Evolutionary conservation across 2,888 invertebrate genomes (phyloP).

Genomic region (Chesias legatella): DNA sequence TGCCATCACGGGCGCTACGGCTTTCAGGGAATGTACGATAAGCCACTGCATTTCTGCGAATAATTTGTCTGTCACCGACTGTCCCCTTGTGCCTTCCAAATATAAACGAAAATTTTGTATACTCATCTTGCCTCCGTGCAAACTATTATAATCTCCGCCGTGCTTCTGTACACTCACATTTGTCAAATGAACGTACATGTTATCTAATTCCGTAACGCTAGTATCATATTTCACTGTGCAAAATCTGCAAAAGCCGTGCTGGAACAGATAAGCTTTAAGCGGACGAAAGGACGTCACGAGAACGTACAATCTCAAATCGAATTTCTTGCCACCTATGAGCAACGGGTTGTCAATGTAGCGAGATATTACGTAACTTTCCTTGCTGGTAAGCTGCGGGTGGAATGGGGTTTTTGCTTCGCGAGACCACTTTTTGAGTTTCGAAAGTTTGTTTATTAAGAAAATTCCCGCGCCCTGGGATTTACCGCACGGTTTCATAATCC

Average conservation of each 20-base stretch:
- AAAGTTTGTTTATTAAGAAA: constrained; percentile 96
- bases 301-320: constrained; percentile 95
- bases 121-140: constrained; percentile 97
- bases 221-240: constrained; percentile 98
- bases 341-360: constrained; percentile 97
- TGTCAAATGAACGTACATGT: constrained; percentile 97
- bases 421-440: constrained; percentile 95
- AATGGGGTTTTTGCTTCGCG: constrained; percentile 91
- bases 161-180: constrained; percentile 99
- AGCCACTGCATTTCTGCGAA: constrained; percentile 95
- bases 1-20: constrained; percentile 96
- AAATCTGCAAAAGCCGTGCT: constrained; percentile 96
- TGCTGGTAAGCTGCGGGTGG: constrained; percentile 88
- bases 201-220: constrained; percentile 92
- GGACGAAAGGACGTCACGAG: constrained; percentile 96
- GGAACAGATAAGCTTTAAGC: constrained; percentile 95
- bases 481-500: constrained; percentile 99
- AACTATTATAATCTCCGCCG: constrained; percentile 96
- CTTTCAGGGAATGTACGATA: constrained; percentile 95
- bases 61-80: constrained; percentile 92
- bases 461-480: constrained; percentile 97
- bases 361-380: constrained; percentile 97
- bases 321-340: constrained; percentile 97
- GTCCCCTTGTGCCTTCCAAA: constrained; percentile 94
- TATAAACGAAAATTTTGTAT: constrained; percentile 95